Evolutionary conservation across 2,888 invertebrate species (phyloP).

Genomic region (Axea sp.): DNA sequence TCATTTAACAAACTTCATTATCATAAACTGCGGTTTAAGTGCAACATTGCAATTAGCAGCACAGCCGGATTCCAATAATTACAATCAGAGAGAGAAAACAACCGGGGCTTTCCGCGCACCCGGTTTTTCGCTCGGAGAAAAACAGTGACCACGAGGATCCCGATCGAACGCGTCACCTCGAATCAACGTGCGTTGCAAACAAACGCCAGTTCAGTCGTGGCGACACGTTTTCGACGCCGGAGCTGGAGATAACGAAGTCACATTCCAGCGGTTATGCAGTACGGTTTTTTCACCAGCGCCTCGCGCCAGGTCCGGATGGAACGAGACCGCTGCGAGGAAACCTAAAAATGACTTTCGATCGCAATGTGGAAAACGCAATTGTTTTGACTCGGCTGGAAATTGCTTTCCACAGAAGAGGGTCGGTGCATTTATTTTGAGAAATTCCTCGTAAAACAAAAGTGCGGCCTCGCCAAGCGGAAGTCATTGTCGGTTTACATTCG

Average conservation of each 20-base stretch:
- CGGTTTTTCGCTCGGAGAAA: conserved; percentile 28
- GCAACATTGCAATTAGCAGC: no score
- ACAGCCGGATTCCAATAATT: conserved; percentile 37
- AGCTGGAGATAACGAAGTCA: conserved; percentile 9
- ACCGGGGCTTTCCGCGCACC: conserved; percentile 31
- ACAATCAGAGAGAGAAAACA: conserved; percentile 44
- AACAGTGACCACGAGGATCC: conserved; percentile 23
- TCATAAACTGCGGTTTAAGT: no score
- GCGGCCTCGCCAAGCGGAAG: conserved; percentile 63
- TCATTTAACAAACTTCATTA: no score
- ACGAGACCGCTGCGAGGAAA: no score
- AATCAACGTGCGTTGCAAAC: conserved; percentile 23
- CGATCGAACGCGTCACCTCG: conserved; percentile 48
- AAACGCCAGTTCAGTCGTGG: conserved; percentile 19
- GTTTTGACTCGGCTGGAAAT: conserved; percentile 31
- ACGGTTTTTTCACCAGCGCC: not conserved
- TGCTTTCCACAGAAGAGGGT: conserved; percentile 31
- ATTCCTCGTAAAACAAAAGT: conserved; percentile 67
- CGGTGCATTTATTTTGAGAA: conserved; percentile 64
- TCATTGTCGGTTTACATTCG: conserved; percentile 65
- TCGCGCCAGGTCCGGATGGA: no score
- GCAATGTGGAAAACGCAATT: conserved; percentile 18
- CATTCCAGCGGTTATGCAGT: conserved; percentile 30
- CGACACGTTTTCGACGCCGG: conserved; percentile 7
- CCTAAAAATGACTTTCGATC: no score